Percentiles rank a stretch among this genome's conserved stretches.
phyloP scores from a whole-genome alignment of 2,888 invertebrate species.

The Polyploca ridens region DNA sequence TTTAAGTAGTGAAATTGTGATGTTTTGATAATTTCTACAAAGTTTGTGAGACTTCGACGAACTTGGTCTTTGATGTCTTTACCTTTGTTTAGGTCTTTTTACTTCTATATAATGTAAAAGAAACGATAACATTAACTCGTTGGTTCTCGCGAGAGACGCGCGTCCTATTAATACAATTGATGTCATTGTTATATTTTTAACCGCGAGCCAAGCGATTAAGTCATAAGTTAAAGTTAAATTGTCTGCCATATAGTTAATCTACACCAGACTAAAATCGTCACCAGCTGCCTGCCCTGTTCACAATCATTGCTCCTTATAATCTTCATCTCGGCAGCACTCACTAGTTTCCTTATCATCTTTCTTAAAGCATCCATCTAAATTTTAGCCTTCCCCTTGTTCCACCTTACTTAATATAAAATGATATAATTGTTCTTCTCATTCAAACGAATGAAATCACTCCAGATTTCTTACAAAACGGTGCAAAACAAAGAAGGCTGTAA shows the following conservation, averaged over 20 bases:
- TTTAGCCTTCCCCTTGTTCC: neutral
- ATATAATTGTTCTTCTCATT: conserved; percentile 2
- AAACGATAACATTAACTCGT: too few relatives aligned
- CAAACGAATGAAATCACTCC: neutral
- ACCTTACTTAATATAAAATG: neutral
- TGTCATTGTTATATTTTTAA: too few relatives aligned
- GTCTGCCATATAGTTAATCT: too few relatives aligned
- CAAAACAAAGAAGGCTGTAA: conserved; percentile 33
- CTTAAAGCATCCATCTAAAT: too few relatives aligned
- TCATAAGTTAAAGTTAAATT: neutral
- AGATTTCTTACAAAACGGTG: conserved; percentile 10
- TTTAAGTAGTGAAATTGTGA: neutral
- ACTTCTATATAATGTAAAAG: neutral
- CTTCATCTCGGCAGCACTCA: too few relatives aligned
- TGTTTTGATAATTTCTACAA: neutral
- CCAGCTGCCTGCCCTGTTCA: too few relatives aligned
- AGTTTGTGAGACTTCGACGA: neutral
- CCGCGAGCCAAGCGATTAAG: too few relatives aligned
- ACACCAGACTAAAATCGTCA: neutral
- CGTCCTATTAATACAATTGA: too few relatives aligned
- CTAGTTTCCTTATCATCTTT: too few relatives aligned
- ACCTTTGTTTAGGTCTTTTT: neutral
- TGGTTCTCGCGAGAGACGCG: too few relatives aligned
- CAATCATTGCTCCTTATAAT: neutral
- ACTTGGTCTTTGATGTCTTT: neutral